phyloP scores from a whole-genome alignment of 1,140 invertebrate species.

The Pararge aegeria region DNA sequence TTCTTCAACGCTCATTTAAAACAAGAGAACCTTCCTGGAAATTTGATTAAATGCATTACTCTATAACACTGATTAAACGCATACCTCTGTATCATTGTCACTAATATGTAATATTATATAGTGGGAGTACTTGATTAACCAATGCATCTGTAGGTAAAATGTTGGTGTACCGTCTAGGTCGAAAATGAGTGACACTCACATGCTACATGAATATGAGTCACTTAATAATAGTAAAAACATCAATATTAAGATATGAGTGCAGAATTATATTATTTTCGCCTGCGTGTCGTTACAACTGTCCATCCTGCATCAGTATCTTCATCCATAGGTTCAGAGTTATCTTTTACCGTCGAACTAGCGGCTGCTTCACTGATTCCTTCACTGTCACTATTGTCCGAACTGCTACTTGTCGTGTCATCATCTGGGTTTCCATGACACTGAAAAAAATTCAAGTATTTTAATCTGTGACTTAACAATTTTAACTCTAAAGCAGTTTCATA shows the following conservation, averaged over 20 bases:
- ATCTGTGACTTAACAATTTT: not conserved
- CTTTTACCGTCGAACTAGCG: conserved; percentile 36
- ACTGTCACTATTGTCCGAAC: conserved; percentile 45
- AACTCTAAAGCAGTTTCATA: too few relatives aligned
- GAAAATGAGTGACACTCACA: too few relatives aligned
- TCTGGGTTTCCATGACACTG: conserved; percentile 70
- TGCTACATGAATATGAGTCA: too few relatives aligned
- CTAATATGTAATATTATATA: too few relatives aligned
- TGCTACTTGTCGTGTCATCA: conserved; percentile 77
- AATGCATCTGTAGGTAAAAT: too few relatives aligned
- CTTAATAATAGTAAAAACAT: not conserved
- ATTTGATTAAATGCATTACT: too few relatives aligned
- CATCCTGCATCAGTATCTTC: conserved; percentile 81
- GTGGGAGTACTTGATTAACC: too few relatives aligned
- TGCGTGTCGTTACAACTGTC: conserved; percentile 80
- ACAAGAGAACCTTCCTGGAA: too few relatives aligned
- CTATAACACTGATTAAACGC: too few relatives aligned
- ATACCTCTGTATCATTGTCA: too few relatives aligned
- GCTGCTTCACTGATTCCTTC: conserved; percentile 14
- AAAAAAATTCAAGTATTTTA: conserved; percentile 19
- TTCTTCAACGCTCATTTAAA: too few relatives aligned
- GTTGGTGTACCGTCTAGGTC: too few relatives aligned
- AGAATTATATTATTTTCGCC: conserved; percentile 61
- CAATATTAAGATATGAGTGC: not conserved
- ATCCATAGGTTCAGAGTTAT: conserved; percentile 63